Evolutionary conservation across 2,113 vertebrate genomes (phyloP), one percentile per base, ranked within the genome.

Genomic region (Pangasianodon gigas): DNA sequence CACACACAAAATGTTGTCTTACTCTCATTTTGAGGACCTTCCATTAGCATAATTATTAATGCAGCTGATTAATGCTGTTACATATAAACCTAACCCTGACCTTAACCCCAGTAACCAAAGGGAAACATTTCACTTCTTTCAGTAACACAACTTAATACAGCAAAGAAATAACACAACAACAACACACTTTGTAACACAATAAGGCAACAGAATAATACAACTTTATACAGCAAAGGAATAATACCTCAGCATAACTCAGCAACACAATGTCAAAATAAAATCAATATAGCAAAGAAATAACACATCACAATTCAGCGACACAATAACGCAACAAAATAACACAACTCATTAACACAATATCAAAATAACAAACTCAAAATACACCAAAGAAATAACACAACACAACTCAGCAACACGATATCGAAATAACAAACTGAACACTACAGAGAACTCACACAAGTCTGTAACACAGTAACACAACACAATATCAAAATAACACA

Each of bases 101-200:
- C 41, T 75, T 9, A 62, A 29, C 21, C 60, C 9, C 60, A 8
- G 60, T 29, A 29, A 65, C 26, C 8, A 24, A 6, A 60, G 58
- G 7, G 21, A 60, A 19, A n/a, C 65, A 67, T 14, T n/a, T 32
- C 29, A 13, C 60, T 32, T 69, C 6, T 19, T 6, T 19, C 16
- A 44, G 16, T 74, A 37, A 77, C 44, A 77, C 75, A 77, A 79
- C 44, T 79, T n/a, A 13, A 80, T 6, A 51, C 13, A 54, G 6
- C 48, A 52, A 81, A 52, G 7, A n/a, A 18, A 81, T 79, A 81
- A 52, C 48, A n/a, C 79, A 81, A 79, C 79, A 81, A 79, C 26
- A 16, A 75, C 41, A 77, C 7, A 79, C 75, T 48, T 41, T 19
- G 37, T 41, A 41, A 41, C n/a, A 71, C 67, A 44, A 11, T 75